phyloP scores from a whole-genome alignment of 2,113 vertebrate genomes.

The Polyodon spathula region DNA sequence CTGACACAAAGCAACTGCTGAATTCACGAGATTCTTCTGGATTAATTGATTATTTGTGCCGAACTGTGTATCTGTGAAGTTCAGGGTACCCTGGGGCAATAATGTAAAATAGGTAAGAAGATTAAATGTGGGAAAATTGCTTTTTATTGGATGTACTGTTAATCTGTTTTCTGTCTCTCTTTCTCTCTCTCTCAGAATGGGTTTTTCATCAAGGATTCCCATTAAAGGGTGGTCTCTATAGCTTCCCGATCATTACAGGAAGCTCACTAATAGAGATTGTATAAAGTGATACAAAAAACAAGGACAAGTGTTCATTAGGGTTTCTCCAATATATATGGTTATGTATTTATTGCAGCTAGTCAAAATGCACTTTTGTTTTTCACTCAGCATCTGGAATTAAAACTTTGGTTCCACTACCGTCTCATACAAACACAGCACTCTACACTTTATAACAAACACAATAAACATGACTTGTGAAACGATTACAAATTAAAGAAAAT shows the following conservation, averaged over 20 bases:
- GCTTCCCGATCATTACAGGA: constrained; percentile 53
- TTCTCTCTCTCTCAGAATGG: constrained; percentile 53
- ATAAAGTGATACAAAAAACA: constrained; percentile 29
- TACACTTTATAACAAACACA: too few relatives aligned
- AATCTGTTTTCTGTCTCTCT: constrained; percentile 54
- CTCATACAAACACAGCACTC: too few relatives aligned
- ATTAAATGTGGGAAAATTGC: constrained; percentile 69
- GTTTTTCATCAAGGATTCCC: constrained; percentile 55
- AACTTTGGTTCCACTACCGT: too few relatives aligned
- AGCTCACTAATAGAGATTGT: constrained; percentile 35
- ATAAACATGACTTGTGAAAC: too few relatives aligned
- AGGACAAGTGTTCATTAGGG: constrained; percentile 32
- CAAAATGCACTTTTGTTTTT: too few relatives aligned
- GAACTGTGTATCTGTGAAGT: constrained; percentile 58
- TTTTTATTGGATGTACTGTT: constrained; percentile 64
- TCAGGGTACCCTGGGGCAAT: constrained; percentile 64
- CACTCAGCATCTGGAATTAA: too few relatives aligned
- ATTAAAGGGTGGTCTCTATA: constrained; percentile 35
- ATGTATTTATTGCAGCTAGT: too few relatives aligned
- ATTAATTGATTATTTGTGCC: constrained; percentile 73
- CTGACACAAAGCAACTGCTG: constrained; percentile 48
- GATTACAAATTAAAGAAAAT: too few relatives aligned
- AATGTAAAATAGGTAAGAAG: constrained; percentile 76
- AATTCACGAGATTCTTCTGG: constrained; percentile 53
- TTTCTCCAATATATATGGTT: constrained; percentile 16